A percentile compares a stretch with the other conserved stretches of the same genome.
Conservation (phyloP, 2,888 invertebrate genomes). For the Conus canariensis region DNA sequence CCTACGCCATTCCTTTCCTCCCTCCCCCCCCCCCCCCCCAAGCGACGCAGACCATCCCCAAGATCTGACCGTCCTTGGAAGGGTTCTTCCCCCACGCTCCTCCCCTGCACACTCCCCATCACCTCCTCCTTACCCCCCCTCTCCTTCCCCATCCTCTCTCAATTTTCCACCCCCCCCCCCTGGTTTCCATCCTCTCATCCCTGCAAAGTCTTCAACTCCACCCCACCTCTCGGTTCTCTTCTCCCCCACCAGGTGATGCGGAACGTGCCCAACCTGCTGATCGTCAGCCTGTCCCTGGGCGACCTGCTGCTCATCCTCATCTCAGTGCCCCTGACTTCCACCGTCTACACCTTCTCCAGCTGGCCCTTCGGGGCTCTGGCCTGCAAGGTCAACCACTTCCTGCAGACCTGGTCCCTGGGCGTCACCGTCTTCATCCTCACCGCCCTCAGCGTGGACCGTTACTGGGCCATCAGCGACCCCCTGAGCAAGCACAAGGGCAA, state of each 20-base stretch:
- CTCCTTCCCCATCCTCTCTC: not conserved
- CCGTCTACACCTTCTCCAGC: constrained; percentile 90
- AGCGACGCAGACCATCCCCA: no score
- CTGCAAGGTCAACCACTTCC: constrained; percentile 88
- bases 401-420: constrained; percentile 93
- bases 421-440: constrained; percentile 96
- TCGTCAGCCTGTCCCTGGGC: constrained; percentile 90
- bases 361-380: constrained; percentile 94
- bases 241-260: constrained; percentile 82
- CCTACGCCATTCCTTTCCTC: no score
- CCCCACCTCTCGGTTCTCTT: not conserved
- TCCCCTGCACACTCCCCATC: no score
- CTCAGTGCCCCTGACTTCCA: constrained; percentile 90
- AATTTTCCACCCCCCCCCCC: not conserved
- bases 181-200: not conserved
- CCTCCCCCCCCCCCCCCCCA: no score
- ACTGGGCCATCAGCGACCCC: constrained; percentile 94
- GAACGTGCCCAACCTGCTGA: constrained; percentile 90
- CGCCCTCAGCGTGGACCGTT: constrained; percentile 92
- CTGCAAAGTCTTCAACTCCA: not conserved
- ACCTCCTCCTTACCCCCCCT: no score
- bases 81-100: no score
- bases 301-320: constrained; percentile 90
- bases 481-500: constrained; percentile 86
- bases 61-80: no score